phyloP scores from a whole-genome alignment of 2,888 invertebrate genomes.

The Ptilodon capucinus region DNA sequence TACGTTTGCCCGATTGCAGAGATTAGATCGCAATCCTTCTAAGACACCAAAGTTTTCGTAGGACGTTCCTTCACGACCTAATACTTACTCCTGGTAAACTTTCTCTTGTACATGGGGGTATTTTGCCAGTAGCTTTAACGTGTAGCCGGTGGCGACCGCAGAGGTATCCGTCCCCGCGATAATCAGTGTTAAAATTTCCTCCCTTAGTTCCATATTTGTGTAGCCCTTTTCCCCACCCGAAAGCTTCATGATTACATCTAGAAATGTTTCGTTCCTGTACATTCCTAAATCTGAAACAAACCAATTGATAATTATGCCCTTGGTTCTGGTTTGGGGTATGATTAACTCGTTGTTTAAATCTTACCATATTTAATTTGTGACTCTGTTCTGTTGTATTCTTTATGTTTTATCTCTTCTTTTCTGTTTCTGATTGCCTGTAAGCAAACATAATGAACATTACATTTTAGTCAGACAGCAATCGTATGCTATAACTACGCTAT shows the following conservation, averaged over 20 bases:
- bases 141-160: slow-evolving; percentile 63
- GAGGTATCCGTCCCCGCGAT: slow-evolving; percentile 81
- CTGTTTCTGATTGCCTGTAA: slow-evolving; percentile 53
- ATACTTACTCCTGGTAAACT: slow-evolving; percentile 61
- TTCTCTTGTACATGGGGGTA: slow-evolving; percentile 70
- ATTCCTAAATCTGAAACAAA: slow-evolving; percentile 45
- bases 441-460: slow-evolving; percentile 3
- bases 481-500: too few relatives aligned
- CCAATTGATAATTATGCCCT: not conserved
- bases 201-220: slow-evolving; percentile 74
- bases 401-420: slow-evolving; percentile 41
- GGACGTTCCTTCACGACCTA: not conserved
- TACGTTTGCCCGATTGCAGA: too few relatives aligned
- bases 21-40: too few relatives aligned
- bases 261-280: slow-evolving; percentile 70
- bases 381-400: slow-evolving; percentile 36
- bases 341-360: not conserved
- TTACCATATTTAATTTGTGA: slow-evolving; percentile 48
- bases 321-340: not conserved
- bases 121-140: slow-evolving; percentile 62
- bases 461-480: too few relatives aligned
- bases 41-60: too few relatives aligned
- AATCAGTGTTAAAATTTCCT: slow-evolving; percentile 81
- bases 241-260: slow-evolving; percentile 75
- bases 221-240: slow-evolving; percentile 74